Evolutionary conservation across 2,113 vertebrate genomes (phyloP).

Genomic region (Pterocles gutturalis): DNA sequence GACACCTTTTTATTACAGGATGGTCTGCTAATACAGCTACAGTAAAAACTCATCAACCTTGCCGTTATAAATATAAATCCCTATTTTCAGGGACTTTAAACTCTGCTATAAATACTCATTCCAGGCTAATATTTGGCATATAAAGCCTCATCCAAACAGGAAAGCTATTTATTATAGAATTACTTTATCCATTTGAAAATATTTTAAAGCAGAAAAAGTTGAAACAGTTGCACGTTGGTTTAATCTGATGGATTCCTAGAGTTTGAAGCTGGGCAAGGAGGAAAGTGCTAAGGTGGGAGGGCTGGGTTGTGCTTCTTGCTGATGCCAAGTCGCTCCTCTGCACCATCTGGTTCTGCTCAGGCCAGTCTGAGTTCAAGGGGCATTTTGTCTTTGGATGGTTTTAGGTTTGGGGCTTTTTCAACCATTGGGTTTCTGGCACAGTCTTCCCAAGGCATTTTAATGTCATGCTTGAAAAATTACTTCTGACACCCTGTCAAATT

Average conservation of each 20-base stretch:
- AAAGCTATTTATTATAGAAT: not conserved
- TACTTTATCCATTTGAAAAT: not conserved
- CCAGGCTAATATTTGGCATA: not conserved
- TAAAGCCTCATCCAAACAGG: not conserved
- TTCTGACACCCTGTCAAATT: not conserved
- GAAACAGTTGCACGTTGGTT: not conserved
- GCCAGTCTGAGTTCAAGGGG: not conserved
- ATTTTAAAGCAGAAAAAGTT: not conserved
- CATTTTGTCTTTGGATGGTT: not conserved
- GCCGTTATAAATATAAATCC: conserved; percentile 16
- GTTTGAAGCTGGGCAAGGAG: not conserved
- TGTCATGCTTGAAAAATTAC: not conserved
- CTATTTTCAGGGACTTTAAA: conserved; percentile 9
- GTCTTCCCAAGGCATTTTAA: not conserved
- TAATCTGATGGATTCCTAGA: not conserved
- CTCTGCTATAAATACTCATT: not conserved
- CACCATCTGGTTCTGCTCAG: not conserved
- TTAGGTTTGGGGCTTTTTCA: not conserved
- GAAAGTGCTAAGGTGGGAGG: not conserved
- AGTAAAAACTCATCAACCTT: not conserved
- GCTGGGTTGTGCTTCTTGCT: not conserved
- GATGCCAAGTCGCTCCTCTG: not conserved
- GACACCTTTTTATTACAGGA: conserved; percentile 36
- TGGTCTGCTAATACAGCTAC: not conserved
- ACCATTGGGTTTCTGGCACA: not conserved